phyloP scores from a whole-genome alignment of 2,113 vertebrate species.

The Amblyornis subalaris region DNA sequence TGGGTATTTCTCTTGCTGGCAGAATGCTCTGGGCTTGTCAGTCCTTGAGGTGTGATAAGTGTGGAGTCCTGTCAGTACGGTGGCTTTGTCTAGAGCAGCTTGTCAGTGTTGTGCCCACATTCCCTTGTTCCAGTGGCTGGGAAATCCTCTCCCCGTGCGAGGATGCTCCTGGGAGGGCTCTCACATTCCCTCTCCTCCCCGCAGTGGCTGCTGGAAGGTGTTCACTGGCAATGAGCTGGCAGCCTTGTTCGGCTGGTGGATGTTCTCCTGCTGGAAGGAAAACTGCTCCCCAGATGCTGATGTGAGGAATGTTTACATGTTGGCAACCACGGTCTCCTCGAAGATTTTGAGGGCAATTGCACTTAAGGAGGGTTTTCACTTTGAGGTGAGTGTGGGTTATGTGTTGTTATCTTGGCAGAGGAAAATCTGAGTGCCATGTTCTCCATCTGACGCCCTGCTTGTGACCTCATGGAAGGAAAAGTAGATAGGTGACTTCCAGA shows the following conservation, averaged over 20 bases:
- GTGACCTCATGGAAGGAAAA: fast-evolving
- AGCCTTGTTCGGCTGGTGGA: constrained; percentile 94
- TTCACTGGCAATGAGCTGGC: constrained; percentile 93
- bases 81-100: constrained; percentile 13
- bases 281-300: constrained; percentile 64
- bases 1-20: background rate
- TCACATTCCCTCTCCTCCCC: background rate
- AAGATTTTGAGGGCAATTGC: constrained; percentile 88
- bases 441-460: fast-evolving
- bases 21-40: background rate
- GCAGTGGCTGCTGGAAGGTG: constrained; percentile 86
- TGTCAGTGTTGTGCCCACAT: background rate
- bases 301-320: constrained; percentile 80
- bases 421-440: fast-evolving
- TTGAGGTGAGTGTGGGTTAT: constrained; percentile 76
- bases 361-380: constrained; percentile 85
- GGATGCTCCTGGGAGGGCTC: background rate
- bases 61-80: background rate
- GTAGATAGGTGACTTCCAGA: background rate
- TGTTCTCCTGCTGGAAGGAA: constrained; percentile 87
- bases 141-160: background rate
- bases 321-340: constrained; percentile 92
- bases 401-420: fast-evolving
- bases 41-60: background rate
- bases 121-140: background rate